Percentiles rank a stretch among this genome's conserved stretches.
Evolutionary conservation across 2,888 invertebrate species (phyloP).

Genomic region (Ormyrus pomaceus): DNA sequence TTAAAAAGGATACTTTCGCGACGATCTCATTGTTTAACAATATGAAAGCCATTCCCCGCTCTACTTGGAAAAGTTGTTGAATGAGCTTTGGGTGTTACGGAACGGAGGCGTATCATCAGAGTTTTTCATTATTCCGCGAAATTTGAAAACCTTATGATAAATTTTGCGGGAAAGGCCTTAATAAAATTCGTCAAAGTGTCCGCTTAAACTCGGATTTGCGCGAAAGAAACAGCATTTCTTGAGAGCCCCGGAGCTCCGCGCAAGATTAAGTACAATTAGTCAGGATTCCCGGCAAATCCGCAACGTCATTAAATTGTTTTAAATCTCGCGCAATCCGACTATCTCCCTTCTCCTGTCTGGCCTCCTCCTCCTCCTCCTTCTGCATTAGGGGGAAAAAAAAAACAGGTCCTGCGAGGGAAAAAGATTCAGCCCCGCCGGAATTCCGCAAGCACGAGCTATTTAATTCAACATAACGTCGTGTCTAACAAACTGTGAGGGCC

Average conservation of each 20-base stretch:
- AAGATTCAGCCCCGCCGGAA: not conserved
- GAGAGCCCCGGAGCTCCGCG: not conserved
- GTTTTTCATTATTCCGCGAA: too few relatives aligned
- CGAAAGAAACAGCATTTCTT: too few relatives aligned
- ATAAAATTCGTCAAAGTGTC: too few relatives aligned
- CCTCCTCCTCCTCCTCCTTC: not conserved
- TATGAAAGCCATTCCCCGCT: too few relatives aligned
- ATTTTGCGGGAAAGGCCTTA: too few relatives aligned
- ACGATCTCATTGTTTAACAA: too few relatives aligned
- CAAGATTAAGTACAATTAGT: slow-evolving; percentile 19
- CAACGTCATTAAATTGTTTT: slow-evolving; percentile 38
- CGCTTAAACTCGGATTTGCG: too few relatives aligned
- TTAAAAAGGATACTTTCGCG: too few relatives aligned
- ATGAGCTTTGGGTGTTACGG: too few relatives aligned
- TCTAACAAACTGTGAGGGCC: slow-evolving; percentile 36
- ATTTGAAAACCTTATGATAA: too few relatives aligned
- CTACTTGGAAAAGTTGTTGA: too few relatives aligned
- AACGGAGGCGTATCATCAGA: too few relatives aligned
- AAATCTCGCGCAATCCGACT: slow-evolving; percentile 30
- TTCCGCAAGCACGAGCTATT: slow-evolving; percentile 12
- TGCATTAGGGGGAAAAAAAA: slow-evolving; percentile 7
- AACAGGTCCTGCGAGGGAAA: not conserved
- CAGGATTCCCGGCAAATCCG: slow-evolving; percentile 5
- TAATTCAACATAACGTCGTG: slow-evolving; percentile 33
- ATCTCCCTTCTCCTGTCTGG: not conserved